These are phyloP conservation scores for Syngnathus scovelli DNA, from an alignment of 2,113 vertebrate genomes.

Conservation along the genomic window DNA sequence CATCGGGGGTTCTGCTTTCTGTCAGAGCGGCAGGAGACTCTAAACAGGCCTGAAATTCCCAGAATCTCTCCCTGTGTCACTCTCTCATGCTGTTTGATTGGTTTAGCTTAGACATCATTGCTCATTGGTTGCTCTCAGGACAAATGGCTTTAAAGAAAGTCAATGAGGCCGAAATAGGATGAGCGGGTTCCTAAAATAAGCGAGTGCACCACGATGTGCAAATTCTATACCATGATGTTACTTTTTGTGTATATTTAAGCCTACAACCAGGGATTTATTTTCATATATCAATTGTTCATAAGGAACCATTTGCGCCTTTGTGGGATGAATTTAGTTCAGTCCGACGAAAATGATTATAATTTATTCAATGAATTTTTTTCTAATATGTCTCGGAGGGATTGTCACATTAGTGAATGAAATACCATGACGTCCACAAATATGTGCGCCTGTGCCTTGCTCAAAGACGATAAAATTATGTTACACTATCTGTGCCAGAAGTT, in stretches of 20 bases:
- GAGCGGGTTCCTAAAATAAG: slow-evolving; percentile 58
- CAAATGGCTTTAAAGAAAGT: slow-evolving; percentile 63
- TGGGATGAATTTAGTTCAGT: too few relatives aligned
- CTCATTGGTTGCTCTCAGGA: slow-evolving; percentile 64
- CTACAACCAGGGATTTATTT: not conserved
- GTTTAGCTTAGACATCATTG: slow-evolving; percentile 35
- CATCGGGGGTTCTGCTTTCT: slow-evolving; percentile 67
- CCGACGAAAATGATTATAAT: too few relatives aligned
- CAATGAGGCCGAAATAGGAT: slow-evolving; percentile 66
- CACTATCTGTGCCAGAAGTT: too few relatives aligned
- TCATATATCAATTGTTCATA: not conserved
- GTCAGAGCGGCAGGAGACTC: slow-evolving; percentile 66
- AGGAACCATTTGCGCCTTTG: too few relatives aligned
- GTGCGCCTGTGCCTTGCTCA: too few relatives aligned
- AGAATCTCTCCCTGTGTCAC: slow-evolving; percentile 63
- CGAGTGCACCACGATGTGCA: not conserved
- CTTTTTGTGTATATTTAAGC: not conserved
- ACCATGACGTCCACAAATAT: too few relatives aligned
- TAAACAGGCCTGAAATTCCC: slow-evolving; percentile 59
- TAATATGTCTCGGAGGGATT: too few relatives aligned
- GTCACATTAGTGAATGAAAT: too few relatives aligned
- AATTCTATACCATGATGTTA: not conserved
- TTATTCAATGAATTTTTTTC: too few relatives aligned
- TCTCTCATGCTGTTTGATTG: slow-evolving; percentile 48
- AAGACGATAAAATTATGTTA: too few relatives aligned